phyloP scores from a whole-genome alignment of 1,140 invertebrate species.

The Acyrthosiphon pisum region DNA sequence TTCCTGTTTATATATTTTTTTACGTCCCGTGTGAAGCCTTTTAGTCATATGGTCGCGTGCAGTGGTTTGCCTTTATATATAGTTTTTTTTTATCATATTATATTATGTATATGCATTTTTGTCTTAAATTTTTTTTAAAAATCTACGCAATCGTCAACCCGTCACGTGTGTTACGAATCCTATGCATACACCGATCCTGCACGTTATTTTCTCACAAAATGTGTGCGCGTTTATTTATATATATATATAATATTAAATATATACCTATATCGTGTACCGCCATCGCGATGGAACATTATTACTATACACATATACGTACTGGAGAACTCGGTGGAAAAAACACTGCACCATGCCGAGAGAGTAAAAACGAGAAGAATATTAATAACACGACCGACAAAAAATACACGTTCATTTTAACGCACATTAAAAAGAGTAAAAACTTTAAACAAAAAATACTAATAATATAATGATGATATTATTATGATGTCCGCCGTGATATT shows the following conservation, averaged over 20 bases:
- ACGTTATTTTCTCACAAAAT: constrained; percentile 13
- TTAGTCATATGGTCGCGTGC: neutral
- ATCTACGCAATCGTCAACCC: neutral
- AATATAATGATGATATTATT: constrained; percentile 5
- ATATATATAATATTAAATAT: neutral
- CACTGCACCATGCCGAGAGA: neutral
- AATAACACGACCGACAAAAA: neutral
- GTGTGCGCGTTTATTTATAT: neutral
- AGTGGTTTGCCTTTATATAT: neutral
- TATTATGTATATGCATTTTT: neutral
- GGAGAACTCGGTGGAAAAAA: neutral
- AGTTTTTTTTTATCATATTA: neutral
- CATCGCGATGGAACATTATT: neutral
- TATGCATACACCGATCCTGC: neutral
- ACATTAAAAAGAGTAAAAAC: neutral
- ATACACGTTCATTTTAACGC: neutral
- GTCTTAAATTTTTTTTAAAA: neutral
- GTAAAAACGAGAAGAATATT: neutral
- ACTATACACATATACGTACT: neutral
- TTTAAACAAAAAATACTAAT: neutral
- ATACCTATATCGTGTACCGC: neutral
- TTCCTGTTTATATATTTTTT: no score
- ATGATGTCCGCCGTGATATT: neutral
- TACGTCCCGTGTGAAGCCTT: neutral
- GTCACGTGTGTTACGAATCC: neutral